Percentiles rank a stretch among this genome's conserved stretches.
These are phyloP conservation scores for Griposia aprilina DNA, from an alignment of 2,888 invertebrate species.

Conservation along the genomic window DNA sequence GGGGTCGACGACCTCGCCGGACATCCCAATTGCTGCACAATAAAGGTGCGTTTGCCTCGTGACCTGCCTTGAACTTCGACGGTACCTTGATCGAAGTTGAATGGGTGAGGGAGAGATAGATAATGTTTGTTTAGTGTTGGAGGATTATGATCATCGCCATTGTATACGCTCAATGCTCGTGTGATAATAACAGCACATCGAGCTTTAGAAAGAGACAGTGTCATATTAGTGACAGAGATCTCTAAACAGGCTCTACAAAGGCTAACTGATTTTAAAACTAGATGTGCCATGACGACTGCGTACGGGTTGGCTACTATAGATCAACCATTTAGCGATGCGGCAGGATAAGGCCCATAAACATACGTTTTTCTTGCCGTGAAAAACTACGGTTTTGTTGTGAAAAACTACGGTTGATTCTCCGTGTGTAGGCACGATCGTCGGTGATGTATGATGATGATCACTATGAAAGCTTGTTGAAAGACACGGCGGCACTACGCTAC, in stretches of 20 bases:
- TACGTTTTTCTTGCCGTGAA: no score
- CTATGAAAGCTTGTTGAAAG: no score
- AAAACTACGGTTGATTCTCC: no score
- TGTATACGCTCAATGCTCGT: not conserved
- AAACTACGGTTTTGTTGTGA: no score
- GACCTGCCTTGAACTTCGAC: constrained; percentile 85
- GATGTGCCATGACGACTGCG: not conserved
- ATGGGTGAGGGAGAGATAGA: not conserved
- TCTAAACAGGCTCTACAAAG: not conserved
- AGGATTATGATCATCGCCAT: not conserved
- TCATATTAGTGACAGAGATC: not conserved
- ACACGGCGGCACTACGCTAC: no score
- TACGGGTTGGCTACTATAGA: not conserved
- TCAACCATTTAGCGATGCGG: not conserved
- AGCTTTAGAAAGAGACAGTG: not conserved
- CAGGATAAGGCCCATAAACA: not conserved
- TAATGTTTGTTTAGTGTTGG: not conserved
- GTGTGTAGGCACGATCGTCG: no score
- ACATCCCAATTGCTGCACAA: constrained; percentile 82
- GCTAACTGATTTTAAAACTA: not conserved
- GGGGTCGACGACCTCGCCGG: constrained; percentile 81
- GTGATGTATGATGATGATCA: no score
- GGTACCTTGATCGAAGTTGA: constrained; percentile 52
- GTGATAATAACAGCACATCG: not conserved
- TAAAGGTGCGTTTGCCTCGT: constrained; percentile 86